Percentiles rank a stretch among this genome's conserved stretches.
These are phyloP conservation scores for Leucophenga maculata DNA, from an alignment of 2,888 invertebrate species.

Conservation along the genomic window DNA sequence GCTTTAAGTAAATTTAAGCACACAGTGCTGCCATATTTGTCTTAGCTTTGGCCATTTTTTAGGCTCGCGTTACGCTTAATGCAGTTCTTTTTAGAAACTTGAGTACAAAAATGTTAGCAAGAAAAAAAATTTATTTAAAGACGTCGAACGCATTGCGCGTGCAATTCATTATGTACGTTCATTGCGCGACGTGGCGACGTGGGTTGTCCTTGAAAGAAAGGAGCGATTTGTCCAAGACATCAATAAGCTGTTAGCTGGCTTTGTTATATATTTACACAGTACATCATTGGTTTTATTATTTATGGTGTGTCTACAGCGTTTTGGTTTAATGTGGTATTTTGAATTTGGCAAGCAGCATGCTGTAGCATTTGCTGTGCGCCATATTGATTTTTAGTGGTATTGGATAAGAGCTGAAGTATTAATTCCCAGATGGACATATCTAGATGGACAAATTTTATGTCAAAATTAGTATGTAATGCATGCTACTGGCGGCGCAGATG, in stretches of 20 bases:
- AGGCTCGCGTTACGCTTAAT: conserved; percentile 36
- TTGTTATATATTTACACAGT: conserved; percentile 5
- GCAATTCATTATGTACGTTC: conserved; percentile 9
- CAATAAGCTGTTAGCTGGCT: not conserved
- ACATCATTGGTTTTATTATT: conserved; percentile 12
- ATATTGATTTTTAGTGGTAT: no score
- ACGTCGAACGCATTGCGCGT: conserved; percentile 8
- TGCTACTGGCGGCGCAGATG: no score
- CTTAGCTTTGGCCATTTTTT: conserved; percentile 35
- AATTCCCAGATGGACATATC: no score
- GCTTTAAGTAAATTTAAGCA: conserved; percentile 20
- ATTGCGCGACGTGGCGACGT: not conserved
- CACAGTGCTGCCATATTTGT: conserved; percentile 36
- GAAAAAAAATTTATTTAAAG: not conserved
- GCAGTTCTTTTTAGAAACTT: conserved; percentile 19
- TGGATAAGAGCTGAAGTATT: no score
- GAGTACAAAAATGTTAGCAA: not conserved
- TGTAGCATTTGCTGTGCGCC: no score
- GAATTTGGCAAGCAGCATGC: no score
- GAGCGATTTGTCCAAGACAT: not conserved
- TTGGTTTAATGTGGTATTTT: not conserved
- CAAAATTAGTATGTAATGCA: no score
- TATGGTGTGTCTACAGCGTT: not conserved
- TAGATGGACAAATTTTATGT: no score
- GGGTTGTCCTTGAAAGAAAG: conserved; percentile 1